Conservation (phyloP, 2,113 vertebrate species). For the Elachura formosa region DNA sequence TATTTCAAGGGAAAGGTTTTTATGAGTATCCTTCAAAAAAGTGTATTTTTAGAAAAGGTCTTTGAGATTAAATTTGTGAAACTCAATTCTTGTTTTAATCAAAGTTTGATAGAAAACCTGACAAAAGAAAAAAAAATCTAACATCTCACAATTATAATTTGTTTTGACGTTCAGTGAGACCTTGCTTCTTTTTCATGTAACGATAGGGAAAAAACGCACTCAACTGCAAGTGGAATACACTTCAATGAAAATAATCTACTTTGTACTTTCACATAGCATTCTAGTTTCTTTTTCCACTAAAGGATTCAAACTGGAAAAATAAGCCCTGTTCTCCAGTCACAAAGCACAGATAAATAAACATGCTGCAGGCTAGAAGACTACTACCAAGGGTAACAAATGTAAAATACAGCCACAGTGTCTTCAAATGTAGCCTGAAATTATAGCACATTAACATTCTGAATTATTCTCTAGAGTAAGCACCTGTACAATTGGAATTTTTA, state of each 20-base stretch:
- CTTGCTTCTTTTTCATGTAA: neutral
- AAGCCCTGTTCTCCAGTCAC: neutral
- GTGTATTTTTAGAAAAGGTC: neutral
- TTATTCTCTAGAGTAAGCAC: slow-evolving; percentile 21
- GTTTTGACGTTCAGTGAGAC: neutral
- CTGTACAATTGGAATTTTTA: slow-evolving; percentile 56
- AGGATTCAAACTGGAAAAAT: neutral
- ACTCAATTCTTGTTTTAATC: neutral
- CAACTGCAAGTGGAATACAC: neutral
- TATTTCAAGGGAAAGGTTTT: neutral
- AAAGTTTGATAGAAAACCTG: neutral
- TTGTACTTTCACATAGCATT: neutral
- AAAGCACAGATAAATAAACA: neutral
- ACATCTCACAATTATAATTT: neutral
- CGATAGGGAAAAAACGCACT: fast-evolving
- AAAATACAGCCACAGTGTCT: neutral
- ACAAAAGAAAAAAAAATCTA: neutral
- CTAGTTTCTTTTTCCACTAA: neutral
- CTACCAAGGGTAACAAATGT: neutral
- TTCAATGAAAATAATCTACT: neutral
- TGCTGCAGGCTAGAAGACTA: neutral
- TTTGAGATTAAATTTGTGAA: neutral
- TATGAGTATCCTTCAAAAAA: neutral
- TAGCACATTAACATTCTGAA: neutral
- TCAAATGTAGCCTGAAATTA: neutral